Evolutionary conservation across 2,888 invertebrate species (phyloP).

Genomic region (Polymixis lichenea): DNA sequence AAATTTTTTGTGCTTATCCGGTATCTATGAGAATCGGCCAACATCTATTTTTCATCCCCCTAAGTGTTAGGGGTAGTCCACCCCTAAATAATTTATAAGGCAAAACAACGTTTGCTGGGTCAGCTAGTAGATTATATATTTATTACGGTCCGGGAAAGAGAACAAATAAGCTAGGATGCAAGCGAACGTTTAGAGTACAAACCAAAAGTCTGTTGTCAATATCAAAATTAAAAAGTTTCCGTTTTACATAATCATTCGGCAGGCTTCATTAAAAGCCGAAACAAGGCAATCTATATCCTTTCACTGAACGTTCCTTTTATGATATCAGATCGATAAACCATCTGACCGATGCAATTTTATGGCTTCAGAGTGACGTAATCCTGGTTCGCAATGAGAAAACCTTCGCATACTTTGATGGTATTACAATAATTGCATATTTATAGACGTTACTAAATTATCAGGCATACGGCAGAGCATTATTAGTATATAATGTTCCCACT

Average conservation of each 20-base stretch:
- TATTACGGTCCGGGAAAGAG: no score
- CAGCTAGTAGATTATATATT: no score
- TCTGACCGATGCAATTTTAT: slow-evolving; percentile 28
- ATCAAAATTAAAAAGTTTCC: neutral
- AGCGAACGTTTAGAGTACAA: no score
- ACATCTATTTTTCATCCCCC: no score
- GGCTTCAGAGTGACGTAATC: slow-evolving; percentile 34
- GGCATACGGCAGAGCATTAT: neutral
- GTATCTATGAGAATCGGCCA: no score
- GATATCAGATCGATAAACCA: slow-evolving; percentile 24
- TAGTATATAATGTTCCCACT: neutral
- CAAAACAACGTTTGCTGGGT: no score
- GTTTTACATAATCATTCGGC: slow-evolving; percentile 38
- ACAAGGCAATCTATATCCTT: slow-evolving; percentile 37
- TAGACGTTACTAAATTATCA: neutral
- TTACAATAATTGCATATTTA: slow-evolving; percentile 38
- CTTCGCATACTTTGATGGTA: slow-evolving; percentile 41
- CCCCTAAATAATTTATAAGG: no score
- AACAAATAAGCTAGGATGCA: no score
- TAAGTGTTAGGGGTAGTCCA: no score
- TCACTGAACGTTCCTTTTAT: slow-evolving; percentile 33
- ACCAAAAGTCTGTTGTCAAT: neutral
- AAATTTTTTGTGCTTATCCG: no score
- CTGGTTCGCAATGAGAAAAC: slow-evolving; percentile 16
- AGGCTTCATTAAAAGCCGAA: slow-evolving; percentile 37